A percentile compares a stretch with the other conserved stretches of the same genome.
phyloP scores from a whole-genome alignment of 2,113 vertebrate genomes.

The Leptodactylus fuscus region DNA sequence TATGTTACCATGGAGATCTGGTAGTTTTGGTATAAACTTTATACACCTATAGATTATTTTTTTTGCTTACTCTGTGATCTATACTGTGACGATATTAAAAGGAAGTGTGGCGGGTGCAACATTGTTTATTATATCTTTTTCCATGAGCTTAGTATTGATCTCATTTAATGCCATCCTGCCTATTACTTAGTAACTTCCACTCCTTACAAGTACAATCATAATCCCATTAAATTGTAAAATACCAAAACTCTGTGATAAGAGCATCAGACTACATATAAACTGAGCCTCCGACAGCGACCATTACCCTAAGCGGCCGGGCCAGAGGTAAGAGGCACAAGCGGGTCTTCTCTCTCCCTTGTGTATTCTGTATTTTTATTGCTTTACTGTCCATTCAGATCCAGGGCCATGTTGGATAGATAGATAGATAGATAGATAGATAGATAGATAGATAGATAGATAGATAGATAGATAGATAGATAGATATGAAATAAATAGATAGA shows the following conservation, averaged over 20 bases:
- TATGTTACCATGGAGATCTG: too few species aligned
- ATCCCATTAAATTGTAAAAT: neutral
- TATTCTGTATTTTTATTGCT: neutral
- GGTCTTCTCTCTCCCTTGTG: neutral
- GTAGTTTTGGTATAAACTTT: too few species aligned
- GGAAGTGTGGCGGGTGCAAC: too few species aligned
- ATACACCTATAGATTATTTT: too few species aligned
- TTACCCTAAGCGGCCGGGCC: too few species aligned
- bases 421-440: too few species aligned
- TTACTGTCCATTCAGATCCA: neutral
- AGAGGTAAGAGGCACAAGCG: neutral
- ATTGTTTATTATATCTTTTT: slow-evolving; percentile 10
- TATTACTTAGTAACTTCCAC: slow-evolving; percentile 31
- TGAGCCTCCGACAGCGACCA: neutral
- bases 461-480: too few species aligned
- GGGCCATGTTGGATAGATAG: too few species aligned
- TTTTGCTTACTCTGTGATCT: too few species aligned
- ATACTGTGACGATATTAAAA: too few species aligned
- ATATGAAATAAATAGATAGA: too few species aligned
- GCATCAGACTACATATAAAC: slow-evolving; percentile 20
- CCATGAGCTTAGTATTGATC: slow-evolving; percentile 3
- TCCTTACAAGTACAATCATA: neutral
- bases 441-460: too few species aligned
- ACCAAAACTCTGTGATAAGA: slow-evolving; percentile 1
- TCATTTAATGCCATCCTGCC: neutral